phyloP scores from a whole-genome alignment of 1,140 invertebrate species.

The Aphaenogaster ashmeadi region DNA sequence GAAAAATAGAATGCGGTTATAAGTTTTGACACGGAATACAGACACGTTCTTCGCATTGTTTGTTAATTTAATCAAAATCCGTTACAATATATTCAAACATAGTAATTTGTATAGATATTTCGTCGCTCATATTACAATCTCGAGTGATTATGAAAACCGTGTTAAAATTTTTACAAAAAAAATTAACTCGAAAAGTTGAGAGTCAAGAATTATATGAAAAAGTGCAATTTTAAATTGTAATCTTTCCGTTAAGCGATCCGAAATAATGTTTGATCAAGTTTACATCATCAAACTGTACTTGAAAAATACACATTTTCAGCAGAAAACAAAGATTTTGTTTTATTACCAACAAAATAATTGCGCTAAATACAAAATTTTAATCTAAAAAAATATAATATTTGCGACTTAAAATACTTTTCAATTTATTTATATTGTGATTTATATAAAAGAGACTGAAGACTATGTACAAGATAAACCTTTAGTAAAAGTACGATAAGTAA shows the following conservation, averaged over 20 bases:
- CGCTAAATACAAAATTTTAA: constrained; percentile 2
- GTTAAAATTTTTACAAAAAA: background rate
- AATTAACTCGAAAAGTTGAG: background rate
- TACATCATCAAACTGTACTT: background rate
- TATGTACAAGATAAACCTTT: background rate
- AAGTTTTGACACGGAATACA: background rate
- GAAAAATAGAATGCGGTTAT: background rate
- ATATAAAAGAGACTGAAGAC: background rate
- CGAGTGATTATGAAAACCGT: background rate
- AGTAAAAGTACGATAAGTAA: background rate
- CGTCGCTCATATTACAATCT: background rate
- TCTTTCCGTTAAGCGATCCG: background rate
- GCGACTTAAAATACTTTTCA: background rate
- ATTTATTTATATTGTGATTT: constrained; percentile 5
- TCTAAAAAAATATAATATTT: constrained; percentile 10
- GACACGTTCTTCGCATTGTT: constrained; percentile 7
- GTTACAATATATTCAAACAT: background rate
- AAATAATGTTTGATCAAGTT: background rate
- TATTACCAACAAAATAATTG: background rate
- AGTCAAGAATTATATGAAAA: background rate
- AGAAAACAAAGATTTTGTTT: background rate
- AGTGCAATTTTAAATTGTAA: background rate
- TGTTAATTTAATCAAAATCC: constrained; percentile 18
- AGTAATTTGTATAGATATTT: background rate
- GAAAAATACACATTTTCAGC: background rate